These are phyloP conservation scores for Macaca mulatta DNA, from an alignment of 2,113 vertebrate species.

Conservation along the genomic window DNA sequence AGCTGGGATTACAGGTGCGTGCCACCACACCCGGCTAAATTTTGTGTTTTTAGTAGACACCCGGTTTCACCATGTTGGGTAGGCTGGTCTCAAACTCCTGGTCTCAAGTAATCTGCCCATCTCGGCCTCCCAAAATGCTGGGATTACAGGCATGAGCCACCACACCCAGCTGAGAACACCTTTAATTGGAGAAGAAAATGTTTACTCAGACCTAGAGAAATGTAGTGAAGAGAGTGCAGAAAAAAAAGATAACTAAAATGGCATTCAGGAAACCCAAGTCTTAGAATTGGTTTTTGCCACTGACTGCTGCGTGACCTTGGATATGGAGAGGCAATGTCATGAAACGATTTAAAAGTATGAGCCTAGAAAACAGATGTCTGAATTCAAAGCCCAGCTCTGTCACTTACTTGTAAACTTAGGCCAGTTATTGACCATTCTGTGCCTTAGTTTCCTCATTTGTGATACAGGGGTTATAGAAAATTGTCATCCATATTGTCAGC, in stretches of 20 bases:
- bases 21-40: too few species aligned
- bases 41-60: too few species aligned
- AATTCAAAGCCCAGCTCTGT: neutral
- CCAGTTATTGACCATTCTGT: neutral
- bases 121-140: too few species aligned
- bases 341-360: neutral
- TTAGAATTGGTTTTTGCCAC: neutral
- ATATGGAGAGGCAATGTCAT: neutral
- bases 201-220: neutral
- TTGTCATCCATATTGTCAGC: neutral
- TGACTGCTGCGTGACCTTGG: neutral
- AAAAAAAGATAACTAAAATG: neutral
- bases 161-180: too few species aligned
- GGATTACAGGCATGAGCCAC: too few species aligned
- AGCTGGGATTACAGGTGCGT: too few species aligned
- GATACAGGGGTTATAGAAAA: neutral
- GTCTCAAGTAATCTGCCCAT: too few species aligned
- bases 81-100: too few species aligned
- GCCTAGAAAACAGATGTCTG: neutral
- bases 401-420: neutral
- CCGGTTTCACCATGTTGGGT: too few species aligned
- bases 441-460: neutral
- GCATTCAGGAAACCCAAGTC: neutral
- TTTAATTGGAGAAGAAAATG: neutral
- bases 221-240: neutral